Conservation (phyloP, 2,113 vertebrate genomes). For the Pseudorasbora parva region DNA sequence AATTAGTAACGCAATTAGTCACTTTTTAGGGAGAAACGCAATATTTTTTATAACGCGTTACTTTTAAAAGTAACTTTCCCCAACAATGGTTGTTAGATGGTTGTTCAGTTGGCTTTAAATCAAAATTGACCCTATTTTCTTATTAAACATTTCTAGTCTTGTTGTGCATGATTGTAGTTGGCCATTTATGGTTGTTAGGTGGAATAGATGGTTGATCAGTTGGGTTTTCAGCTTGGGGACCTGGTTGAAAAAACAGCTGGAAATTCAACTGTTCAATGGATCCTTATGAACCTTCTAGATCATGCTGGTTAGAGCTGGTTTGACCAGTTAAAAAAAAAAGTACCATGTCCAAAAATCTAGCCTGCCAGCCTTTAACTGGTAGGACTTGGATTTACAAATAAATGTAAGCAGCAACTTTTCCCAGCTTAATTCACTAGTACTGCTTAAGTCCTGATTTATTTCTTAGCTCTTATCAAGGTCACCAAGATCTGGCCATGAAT, state of each 20-base stretch:
- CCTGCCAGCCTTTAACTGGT: background rate
- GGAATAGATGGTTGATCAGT: background rate
- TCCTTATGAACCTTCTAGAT: background rate
- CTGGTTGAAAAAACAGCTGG: background rate
- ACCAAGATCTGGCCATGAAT: slow-evolving; percentile 26
- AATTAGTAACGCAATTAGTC: too few species aligned
- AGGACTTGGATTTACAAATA: background rate
- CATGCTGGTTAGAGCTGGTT: background rate
- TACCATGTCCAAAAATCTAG: background rate
- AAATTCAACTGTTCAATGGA: too few species aligned
- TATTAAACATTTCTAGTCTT: background rate
- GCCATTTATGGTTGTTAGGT: background rate
- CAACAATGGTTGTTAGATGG: too few species aligned
- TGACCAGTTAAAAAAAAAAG: background rate
- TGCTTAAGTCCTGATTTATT: slow-evolving; percentile 12
- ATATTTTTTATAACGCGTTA: too few species aligned
- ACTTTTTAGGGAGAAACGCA: too few species aligned
- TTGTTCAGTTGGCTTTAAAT: background rate
- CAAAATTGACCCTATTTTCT: background rate
- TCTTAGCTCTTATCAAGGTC: slow-evolving; percentile 24
- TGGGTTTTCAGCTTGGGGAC: background rate
- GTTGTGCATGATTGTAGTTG: background rate
- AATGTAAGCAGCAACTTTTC: background rate
- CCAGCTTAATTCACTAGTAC: background rate
- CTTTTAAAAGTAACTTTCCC: too few species aligned